Percentiles rank a stretch among this genome's conserved stretches.
phyloP scores from a whole-genome alignment of 2,888 invertebrate species.

The Metallyticus violacea region DNA sequence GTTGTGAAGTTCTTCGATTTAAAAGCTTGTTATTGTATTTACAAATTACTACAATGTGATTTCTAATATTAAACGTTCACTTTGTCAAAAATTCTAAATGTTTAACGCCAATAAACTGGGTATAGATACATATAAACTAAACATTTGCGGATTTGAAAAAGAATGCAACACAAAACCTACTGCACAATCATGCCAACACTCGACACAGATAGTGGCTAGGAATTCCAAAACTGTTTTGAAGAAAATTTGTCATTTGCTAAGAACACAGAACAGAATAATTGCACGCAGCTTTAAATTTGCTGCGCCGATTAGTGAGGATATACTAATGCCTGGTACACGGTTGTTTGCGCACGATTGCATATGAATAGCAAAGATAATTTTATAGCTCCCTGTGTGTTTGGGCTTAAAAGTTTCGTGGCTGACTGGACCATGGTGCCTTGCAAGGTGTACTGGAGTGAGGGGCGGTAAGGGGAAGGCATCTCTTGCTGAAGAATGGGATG shows the following conservation, averaged over 20 bases:
- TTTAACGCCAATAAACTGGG: no score
- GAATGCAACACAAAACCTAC: neutral
- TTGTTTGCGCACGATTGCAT: neutral
- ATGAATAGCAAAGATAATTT: neutral
- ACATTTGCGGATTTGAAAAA: no score
- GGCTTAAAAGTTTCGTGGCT: neutral
- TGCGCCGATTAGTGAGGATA: neutral
- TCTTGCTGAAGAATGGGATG: neutral
- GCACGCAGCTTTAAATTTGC: neutral
- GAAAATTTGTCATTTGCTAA: neutral
- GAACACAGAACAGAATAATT: neutral
- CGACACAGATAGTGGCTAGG: neutral
- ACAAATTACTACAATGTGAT: no score
- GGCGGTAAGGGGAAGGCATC: neutral
- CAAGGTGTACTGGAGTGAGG: neutral
- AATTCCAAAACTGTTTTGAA: neutral
- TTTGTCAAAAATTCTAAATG: no score
- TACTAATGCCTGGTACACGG: neutral
- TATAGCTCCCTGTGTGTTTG: neutral
- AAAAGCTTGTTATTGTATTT: no score
- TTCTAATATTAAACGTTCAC: no score
- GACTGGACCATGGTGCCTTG: neutral
- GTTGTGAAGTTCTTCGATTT: no score
- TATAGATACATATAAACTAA: no score
- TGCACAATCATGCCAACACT: neutral